Percentiles rank a stretch among this genome's conserved stretches.
Conservation (phyloP, 2,797 vertebrate species). For the Enteromius unitaeniatus region DNA sequence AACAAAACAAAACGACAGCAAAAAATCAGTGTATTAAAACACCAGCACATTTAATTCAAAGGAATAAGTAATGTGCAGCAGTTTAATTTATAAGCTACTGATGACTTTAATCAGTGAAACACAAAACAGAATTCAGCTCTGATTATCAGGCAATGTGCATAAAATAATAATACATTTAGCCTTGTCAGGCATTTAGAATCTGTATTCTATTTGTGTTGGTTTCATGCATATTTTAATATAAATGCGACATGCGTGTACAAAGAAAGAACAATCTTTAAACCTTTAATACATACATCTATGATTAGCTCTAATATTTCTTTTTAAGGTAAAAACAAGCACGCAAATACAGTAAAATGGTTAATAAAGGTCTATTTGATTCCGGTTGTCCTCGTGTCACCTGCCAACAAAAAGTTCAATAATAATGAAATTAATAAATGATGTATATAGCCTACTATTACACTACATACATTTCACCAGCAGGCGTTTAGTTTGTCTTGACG, state of each 20-base stretch:
- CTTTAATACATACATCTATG: neutral
- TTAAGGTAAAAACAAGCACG: neutral
- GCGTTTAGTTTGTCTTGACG: neutral
- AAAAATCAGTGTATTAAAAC: neutral
- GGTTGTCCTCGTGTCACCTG: neutral
- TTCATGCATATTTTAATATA: neutral
- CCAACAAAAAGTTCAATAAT: neutral
- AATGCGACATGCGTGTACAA: neutral
- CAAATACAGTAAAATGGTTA: neutral
- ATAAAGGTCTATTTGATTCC: neutral
- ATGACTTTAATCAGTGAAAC: neutral
- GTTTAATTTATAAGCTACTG: neutral
- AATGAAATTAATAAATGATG: neutral
- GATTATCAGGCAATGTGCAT: neutral
- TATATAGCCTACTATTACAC: too few species aligned
- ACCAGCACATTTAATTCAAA: neutral
- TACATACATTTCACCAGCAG: neutral
- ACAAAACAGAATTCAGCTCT: neutral
- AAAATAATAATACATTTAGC: too few species aligned
- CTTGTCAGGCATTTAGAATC: neutral
- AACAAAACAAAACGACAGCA: neutral
- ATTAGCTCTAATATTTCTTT: neutral
- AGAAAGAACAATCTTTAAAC: too few species aligned
- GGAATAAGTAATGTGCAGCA: neutral
- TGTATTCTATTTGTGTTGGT: neutral